These are phyloP conservation scores for Lagopus leucura DNA, from an alignment of 2,113 vertebrate genomes.

Conservation along the genomic window DNA sequence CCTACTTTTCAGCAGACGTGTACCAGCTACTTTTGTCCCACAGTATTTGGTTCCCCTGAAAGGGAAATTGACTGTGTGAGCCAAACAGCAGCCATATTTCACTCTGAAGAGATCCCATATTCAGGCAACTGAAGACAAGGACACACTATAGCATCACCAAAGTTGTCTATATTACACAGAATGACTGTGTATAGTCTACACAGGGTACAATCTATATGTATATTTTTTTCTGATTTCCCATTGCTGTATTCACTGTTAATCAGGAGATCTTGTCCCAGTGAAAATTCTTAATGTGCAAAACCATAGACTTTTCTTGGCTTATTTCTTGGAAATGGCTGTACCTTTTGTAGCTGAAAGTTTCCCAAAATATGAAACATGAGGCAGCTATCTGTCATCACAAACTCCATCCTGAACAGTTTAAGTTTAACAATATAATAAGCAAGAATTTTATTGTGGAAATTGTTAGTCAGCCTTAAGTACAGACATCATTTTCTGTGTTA, in stretches of 20 bases:
- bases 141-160: background rate
- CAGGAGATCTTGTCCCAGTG: background rate
- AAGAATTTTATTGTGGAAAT: background rate
- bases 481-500: background rate
- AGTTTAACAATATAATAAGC: background rate
- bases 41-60: background rate
- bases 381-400: background rate
- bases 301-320: background rate
- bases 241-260: background rate
- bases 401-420: constrained; percentile 10
- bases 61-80: background rate
- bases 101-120: background rate
- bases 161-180: background rate
- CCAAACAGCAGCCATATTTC: background rate
- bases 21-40: background rate
- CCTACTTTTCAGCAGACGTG: background rate
- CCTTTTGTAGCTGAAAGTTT: background rate
- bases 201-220: background rate
- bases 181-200: too few relatives aligned
- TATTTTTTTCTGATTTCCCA: background rate
- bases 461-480: background rate
- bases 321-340: background rate
- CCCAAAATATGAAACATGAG: background rate
- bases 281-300: background rate
- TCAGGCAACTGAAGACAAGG: background rate